These are phyloP conservation scores for Hystrix brachyura DNA, from an alignment of 2,113 vertebrate species.

Conservation along the genomic window DNA sequence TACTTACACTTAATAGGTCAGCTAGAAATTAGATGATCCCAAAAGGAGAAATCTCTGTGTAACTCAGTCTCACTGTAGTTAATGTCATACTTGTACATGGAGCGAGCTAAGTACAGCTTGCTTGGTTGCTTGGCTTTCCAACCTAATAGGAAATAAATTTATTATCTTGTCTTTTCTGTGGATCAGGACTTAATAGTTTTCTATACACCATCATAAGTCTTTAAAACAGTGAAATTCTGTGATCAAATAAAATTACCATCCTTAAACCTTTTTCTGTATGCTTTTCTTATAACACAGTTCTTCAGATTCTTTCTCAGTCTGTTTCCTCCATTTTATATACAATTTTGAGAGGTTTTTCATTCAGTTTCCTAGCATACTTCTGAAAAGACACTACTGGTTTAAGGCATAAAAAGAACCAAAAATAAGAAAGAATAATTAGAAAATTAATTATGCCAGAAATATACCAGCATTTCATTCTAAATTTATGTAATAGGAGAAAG, in stretches of 20 bases:
- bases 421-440: background rate
- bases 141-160: background rate
- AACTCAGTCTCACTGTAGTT: background rate
- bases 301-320: background rate
- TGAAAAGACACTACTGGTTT: constrained; percentile 15
- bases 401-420: background rate
- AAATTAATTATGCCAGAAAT: background rate
- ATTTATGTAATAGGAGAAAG: background rate
- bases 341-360: background rate
- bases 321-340: background rate
- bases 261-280: background rate
- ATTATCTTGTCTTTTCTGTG: background rate
- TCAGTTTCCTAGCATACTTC: background rate
- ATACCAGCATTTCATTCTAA: background rate
- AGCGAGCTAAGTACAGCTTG: background rate
- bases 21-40: background rate
- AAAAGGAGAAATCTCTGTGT: background rate
- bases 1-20: background rate
- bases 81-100: background rate
- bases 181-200: background rate
- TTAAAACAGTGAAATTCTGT: background rate
- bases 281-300: background rate
- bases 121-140: background rate
- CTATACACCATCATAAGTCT: background rate
- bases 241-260: background rate